phyloP scores from a whole-genome alignment of 2,797 vertebrate genomes.

The Heliangelus exortis region DNA sequence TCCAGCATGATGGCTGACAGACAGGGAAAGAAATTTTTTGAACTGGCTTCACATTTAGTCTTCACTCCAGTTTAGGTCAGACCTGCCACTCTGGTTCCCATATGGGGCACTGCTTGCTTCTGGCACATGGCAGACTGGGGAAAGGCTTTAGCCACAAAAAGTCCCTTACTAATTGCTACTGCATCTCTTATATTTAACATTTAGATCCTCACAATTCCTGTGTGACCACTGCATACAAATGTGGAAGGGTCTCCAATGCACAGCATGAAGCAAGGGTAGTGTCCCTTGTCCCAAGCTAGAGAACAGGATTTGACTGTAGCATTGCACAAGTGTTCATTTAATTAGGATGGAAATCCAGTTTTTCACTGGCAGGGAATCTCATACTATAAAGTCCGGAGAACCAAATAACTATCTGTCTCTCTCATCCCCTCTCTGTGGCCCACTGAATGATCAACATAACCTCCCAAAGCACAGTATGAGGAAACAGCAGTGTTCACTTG shows the following conservation, averaged over 20 bases:
- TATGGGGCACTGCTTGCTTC: background rate
- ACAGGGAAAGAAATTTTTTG: background rate
- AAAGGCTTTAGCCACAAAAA: background rate
- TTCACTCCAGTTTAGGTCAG: background rate
- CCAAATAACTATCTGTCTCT: background rate
- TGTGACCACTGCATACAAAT: background rate
- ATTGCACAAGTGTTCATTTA: background rate
- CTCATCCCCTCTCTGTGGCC: background rate
- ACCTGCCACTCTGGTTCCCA: rapidly evolving
- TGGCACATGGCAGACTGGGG: background rate
- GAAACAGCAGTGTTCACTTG: background rate
- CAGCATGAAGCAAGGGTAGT: background rate
- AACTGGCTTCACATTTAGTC: background rate
- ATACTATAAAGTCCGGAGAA: background rate
- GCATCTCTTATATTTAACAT: background rate
- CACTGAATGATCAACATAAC: background rate
- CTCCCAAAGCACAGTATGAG: background rate
- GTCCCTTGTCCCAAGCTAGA: background rate
- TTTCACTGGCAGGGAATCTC: background rate
- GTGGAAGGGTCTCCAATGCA: background rate
- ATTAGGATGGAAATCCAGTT: background rate
- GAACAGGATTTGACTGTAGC: background rate
- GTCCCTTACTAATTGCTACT: background rate
- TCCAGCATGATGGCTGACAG: background rate
- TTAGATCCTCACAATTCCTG: background rate